These are phyloP conservation scores for Chrysotoxum bicinctum DNA, from an alignment of 2,888 invertebrate species.

Conservation along the genomic window DNA sequence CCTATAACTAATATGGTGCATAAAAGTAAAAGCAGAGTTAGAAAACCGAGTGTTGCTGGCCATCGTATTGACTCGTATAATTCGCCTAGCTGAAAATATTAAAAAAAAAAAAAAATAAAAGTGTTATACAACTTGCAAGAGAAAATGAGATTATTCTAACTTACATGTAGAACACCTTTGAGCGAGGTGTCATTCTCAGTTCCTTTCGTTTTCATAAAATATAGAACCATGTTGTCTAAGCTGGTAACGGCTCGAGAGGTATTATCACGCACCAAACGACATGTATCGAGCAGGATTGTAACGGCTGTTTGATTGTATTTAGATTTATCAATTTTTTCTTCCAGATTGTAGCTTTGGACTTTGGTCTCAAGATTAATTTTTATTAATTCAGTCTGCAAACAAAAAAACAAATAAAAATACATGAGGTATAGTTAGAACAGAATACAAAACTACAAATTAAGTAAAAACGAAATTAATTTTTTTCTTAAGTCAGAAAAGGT, in stretches of 20 bases:
- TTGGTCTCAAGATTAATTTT: slow-evolving; percentile 89
- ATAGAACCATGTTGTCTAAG: slow-evolving; percentile 81
- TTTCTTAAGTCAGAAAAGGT: no score
- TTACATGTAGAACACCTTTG: slow-evolving; percentile 80
- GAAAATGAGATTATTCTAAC: slow-evolving; percentile 46
- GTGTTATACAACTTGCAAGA: not conserved
- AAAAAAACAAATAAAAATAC: slow-evolving; percentile 62
- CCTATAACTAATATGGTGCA: slow-evolving; percentile 81
- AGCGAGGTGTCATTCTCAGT: slow-evolving; percentile 80
- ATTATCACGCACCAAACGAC: slow-evolving; percentile 87
- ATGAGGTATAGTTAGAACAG: no score
- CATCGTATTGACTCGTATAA: slow-evolving; percentile 81
- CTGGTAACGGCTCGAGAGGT: slow-evolving; percentile 86
- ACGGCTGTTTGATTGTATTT: slow-evolving; percentile 90
- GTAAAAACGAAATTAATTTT: no score
- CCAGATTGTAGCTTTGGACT: slow-evolving; percentile 86
- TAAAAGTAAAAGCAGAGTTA: slow-evolving; percentile 79
- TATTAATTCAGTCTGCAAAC: slow-evolving; percentile 90
- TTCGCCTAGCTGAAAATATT: slow-evolving; percentile 78
- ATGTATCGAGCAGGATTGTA: slow-evolving; percentile 86
- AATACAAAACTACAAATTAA: no score
- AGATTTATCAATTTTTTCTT: slow-evolving; percentile 89
- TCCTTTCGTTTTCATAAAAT: slow-evolving; percentile 81
- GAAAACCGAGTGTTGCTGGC: slow-evolving; percentile 81
- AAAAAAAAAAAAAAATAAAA: not conserved